Conservation (phyloP, 2,797 vertebrate species). For the Threskiornis aethiopicus region DNA sequence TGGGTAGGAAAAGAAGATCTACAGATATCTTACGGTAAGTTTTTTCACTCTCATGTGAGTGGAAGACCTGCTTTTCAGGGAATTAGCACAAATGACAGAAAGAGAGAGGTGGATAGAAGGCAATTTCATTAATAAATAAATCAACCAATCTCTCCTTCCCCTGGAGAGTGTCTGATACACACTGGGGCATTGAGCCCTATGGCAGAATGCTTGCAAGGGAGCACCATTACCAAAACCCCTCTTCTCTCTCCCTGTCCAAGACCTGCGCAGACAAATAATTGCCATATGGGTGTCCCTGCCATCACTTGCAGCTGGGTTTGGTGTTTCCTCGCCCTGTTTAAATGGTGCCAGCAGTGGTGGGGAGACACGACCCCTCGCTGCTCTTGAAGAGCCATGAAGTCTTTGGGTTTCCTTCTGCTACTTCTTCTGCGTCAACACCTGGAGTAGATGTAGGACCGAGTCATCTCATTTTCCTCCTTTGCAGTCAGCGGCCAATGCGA, state of each 20-base stretch:
- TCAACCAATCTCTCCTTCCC: not conserved
- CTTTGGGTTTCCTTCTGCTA: not conserved
- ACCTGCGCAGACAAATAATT: not conserved
- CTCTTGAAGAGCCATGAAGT: not conserved
- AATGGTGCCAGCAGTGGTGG: not conserved
- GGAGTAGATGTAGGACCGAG: not conserved
- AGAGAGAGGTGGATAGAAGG: not conserved
- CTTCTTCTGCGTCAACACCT: not conserved
- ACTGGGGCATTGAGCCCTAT: not conserved
- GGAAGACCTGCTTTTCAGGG: not conserved
- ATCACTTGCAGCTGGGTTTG: not conserved
- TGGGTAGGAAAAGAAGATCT: not conserved
- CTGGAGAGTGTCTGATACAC: fast-evolving
- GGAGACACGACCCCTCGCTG: fast-evolving
- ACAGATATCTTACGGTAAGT: not conserved
- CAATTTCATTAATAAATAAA: not conserved
- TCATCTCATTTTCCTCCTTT: not conserved
- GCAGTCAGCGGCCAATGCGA: fast-evolving
- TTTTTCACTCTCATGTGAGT: not conserved
- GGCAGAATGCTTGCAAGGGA: not conserved
- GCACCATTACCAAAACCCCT: not conserved
- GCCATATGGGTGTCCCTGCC: not conserved
- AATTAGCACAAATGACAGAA: not conserved
- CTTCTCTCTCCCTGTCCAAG: not conserved
- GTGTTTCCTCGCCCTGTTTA: not conserved